Conservation (phyloP, 2,797 vertebrate genomes). For the Enteromius unitaeniatus region DNA sequence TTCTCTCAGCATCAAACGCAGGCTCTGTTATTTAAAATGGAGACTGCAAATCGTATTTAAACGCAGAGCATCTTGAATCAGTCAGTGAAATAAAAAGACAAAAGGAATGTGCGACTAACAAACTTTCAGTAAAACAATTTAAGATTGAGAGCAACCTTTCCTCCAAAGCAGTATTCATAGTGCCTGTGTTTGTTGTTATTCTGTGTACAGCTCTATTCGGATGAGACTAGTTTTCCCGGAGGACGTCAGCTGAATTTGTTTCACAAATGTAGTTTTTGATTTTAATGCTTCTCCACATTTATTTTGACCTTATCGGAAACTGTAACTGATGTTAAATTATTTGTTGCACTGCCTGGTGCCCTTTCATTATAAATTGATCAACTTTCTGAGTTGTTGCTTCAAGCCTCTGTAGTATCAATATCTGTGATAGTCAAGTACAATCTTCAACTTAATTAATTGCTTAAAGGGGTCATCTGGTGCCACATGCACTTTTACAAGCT, state of each 20-base stretch:
- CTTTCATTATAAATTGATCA: conserved; percentile 4
- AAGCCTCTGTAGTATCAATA: neutral
- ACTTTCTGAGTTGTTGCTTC: neutral
- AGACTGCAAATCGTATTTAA: conserved; percentile 45
- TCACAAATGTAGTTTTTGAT: neutral
- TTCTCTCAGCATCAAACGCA: conserved; percentile 33
- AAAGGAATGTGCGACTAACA: conserved; percentile 25
- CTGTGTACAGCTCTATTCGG: neutral
- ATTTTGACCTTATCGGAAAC: neutral
- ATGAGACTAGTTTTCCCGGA: neutral
- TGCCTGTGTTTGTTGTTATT: neutral
- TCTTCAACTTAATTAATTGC: neutral
- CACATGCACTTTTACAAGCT: too few species aligned
- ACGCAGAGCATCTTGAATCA: neutral
- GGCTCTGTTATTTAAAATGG: conserved; percentile 47
- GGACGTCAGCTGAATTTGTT: conserved; percentile 6
- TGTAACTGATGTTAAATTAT: neutral
- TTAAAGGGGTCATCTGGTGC: neutral
- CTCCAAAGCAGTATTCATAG: conserved; percentile 7
- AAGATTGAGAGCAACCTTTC: conserved; percentile 54
- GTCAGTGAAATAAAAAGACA: conserved; percentile 26
- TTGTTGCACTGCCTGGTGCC: neutral
- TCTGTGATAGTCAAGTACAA: neutral
- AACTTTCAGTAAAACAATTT: conserved; percentile 53
- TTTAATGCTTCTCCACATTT: neutral